These are phyloP conservation scores for Limosa lapponica DNA, from an alignment of 2,797 vertebrate genomes.

Conservation along the genomic window DNA sequence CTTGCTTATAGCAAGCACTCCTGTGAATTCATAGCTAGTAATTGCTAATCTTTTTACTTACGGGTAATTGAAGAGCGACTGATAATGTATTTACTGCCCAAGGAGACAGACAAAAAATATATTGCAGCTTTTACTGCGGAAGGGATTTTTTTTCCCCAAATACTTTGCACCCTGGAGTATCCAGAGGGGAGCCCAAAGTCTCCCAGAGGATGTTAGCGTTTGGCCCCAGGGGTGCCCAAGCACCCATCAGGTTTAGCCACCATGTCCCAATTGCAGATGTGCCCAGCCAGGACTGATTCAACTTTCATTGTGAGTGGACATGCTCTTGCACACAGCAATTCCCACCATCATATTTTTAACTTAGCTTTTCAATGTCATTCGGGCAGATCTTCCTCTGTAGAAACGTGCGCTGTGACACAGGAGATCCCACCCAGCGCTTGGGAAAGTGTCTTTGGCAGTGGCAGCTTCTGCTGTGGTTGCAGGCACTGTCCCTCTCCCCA, in stretches of 20 bases:
- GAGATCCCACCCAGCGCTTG: fast-evolving
- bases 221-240: neutral
- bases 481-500: neutral
- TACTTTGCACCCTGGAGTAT: neutral
- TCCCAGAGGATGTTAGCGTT: neutral
- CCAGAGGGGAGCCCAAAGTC: neutral
- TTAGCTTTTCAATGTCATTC: fast-evolving
- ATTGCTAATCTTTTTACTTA: neutral
- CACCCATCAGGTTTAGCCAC: neutral
- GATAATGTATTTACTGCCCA: neutral
- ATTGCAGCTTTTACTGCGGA: neutral
- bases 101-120: neutral
- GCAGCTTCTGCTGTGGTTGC: neutral
- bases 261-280: fast-evolving
- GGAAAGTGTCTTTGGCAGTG: neutral
- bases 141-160: neutral
- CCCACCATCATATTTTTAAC: fast-evolving
- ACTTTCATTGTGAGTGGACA: fast-evolving
- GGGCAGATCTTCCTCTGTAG: neutral
- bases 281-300: neutral
- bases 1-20: neutral
- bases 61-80: neutral
- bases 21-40: neutral
- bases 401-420: fast-evolving
- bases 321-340: fast-evolving